Evolutionary conservation across 1,140 invertebrate species (phyloP).

Genomic region (Camponotus floridanus): DNA sequence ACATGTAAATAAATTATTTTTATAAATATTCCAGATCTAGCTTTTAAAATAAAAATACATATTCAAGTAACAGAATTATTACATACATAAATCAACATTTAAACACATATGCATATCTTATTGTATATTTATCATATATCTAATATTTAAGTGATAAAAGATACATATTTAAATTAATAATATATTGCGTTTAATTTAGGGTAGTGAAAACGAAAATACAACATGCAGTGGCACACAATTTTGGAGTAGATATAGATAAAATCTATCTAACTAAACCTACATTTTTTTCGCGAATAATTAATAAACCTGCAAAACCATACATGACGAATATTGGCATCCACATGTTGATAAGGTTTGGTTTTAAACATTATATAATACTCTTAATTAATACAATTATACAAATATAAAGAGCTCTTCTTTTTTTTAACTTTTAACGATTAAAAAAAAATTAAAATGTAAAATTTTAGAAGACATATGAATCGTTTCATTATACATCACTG

Average conservation of each 20-base stretch:
- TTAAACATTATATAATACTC: slow-evolving; percentile 21
- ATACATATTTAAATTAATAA: too few species aligned
- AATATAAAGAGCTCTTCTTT: too few species aligned
- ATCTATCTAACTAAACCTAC: slow-evolving; percentile 94
- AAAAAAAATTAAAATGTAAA: slow-evolving; percentile 30
- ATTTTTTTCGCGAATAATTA: slow-evolving; percentile 93
- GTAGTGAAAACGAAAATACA: slow-evolving; percentile 93
- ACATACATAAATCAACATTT: too few species aligned
- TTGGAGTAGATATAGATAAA: slow-evolving; percentile 89
- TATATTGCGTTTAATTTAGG: slow-evolving; percentile 69
- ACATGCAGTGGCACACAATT: slow-evolving; percentile 91
- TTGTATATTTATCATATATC: too few species aligned
- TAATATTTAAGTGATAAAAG: too few species aligned
- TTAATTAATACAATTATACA: slow-evolving; percentile 19
- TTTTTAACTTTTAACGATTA: neutral
- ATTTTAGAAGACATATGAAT: slow-evolving; percentile 92
- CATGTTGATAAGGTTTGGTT: slow-evolving; percentile 94
- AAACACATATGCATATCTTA: too few species aligned
- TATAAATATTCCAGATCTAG: too few species aligned
- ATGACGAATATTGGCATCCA: slow-evolving; percentile 96
- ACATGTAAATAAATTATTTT: neutral
- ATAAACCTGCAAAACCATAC: slow-evolving; percentile 89
- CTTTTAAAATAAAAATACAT: too few species aligned
- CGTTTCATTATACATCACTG: slow-evolving; percentile 94
- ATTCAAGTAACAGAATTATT: too few species aligned